These are phyloP conservation scores for Phaenicophaeus curvirostris DNA, from an alignment of 2,797 vertebrate species.

Conservation along the genomic window DNA sequence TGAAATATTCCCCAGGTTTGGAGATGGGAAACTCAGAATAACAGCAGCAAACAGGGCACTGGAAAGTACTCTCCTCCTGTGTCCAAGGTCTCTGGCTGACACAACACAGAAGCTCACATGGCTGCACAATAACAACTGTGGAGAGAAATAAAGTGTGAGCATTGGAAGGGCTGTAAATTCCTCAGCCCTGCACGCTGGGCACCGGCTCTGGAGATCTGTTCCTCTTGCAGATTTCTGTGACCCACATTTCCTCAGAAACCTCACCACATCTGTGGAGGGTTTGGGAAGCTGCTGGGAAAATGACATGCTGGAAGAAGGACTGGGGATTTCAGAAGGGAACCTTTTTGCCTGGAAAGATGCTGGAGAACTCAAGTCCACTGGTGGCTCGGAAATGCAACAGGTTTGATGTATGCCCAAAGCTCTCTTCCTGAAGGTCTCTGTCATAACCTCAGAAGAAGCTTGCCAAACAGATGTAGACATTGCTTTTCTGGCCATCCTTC, in stretches of 20 bases:
- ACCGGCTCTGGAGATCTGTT: background rate
- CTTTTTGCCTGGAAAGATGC: background rate
- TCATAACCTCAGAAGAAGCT: background rate
- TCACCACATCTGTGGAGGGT: rapidly evolving
- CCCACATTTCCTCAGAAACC: background rate
- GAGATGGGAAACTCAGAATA: background rate
- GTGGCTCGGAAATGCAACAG: background rate
- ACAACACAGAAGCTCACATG: background rate
- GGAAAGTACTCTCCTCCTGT: background rate
- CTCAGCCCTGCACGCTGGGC: background rate
- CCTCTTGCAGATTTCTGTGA: background rate
- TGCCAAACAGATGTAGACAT: background rate
- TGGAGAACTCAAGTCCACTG: background rate
- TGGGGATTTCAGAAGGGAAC: background rate
- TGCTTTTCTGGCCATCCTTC: background rate
- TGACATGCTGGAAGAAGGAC: background rate
- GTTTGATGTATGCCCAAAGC: background rate
- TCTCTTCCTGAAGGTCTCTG: background rate
- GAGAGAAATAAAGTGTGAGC: conserved; percentile 26
- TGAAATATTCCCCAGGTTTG: background rate
- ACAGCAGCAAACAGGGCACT: background rate
- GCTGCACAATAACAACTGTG: background rate
- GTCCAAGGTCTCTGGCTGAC: background rate
- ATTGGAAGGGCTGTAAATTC: conserved; percentile 11
- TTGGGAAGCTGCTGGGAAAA: background rate